Base-by-base conservation (phyloP, 2,797 vertebrate genomes). In the Ctenochaetus hawaiiensis region DNA sequence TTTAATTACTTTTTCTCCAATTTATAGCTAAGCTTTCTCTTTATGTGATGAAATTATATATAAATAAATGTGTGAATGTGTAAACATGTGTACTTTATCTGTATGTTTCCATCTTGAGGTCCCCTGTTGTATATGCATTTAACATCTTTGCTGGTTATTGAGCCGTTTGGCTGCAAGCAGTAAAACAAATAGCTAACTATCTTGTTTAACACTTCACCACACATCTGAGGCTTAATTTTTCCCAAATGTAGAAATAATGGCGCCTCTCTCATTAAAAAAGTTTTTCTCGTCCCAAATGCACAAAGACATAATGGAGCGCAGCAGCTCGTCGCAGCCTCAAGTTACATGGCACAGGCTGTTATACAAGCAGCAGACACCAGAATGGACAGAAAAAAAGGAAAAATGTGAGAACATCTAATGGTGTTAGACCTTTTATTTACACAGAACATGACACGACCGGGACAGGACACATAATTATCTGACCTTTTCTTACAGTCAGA, bases 401-500 rank as follows among this genome's bases (percentile, higher is more conserved):
- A 30, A 30, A 30, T 44, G 44, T 45, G 60, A 65, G 48, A 76
- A 23, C 63, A 26, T 66, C n/a, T 66, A 56, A 58, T 30, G 69
- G 43, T 54, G 44, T 60, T 9, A 54, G 47, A 67, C 70, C 64
- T 30, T 79, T 76, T 67, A 75, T 65, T 74, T 79, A 45, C n/a
- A 39, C 45, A 51, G 39, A 22, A 69, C 51, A 44, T 66, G 77
- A 73, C 67, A 76, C 57, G 57, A 53, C 18, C 2, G 44, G 44
- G 69, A 62, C 68, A 34, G 64, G 65, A 66, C 77, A 56, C 34
- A 16, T 39, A 56, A 77, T 73, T 78, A 53, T 72, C 18, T 76
- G 78, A 85, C 82, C 80, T 85, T 85, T 81, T 68, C 69, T 65
- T 49, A 14, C 13, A 22, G 59, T 74, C 49, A 44, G 30, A 64